These are phyloP conservation scores for Hoplostethus mediterraneus DNA, from an alignment of 2,797 vertebrate species.

Conservation along the genomic window DNA sequence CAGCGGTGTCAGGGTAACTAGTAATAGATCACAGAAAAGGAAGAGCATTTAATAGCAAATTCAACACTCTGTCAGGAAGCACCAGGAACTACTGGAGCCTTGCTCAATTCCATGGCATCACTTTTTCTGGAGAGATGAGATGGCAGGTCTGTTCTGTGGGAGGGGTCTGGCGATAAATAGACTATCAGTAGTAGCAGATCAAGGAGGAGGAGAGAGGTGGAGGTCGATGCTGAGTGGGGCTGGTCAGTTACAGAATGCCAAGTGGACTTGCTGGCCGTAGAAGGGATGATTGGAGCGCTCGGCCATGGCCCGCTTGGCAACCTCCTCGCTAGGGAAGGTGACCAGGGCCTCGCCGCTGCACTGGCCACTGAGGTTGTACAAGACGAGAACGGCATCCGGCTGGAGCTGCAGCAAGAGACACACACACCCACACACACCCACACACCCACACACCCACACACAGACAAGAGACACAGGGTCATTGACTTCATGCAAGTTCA, in stretches of 20 bases:
- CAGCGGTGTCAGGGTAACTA: slow-evolving; percentile 11
- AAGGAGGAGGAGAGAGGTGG: slow-evolving; percentile 8
- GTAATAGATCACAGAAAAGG: not conserved
- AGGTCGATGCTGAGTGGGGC: not conserved
- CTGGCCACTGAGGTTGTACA: slow-evolving; percentile 92
- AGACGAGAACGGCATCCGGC: slow-evolving; percentile 88
- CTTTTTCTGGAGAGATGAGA: not conserved
- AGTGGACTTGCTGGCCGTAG: slow-evolving; percentile 85
- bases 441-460: not conserved
- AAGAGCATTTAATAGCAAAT: not conserved
- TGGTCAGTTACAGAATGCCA: slow-evolving; percentile 83
- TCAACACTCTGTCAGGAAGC: slow-evolving; percentile 11
- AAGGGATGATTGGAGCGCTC: slow-evolving; percentile 86
- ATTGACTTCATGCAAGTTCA: slow-evolving; percentile 10
- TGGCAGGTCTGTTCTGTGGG: not conserved
- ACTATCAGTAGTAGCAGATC: slow-evolving; percentile 19
- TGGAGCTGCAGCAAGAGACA: slow-evolving; percentile 83
- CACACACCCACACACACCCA: not conserved
- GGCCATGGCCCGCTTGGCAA: slow-evolving; percentile 84
- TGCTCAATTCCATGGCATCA: not conserved
- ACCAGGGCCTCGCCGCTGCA: slow-evolving; percentile 91
- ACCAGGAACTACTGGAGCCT: slow-evolving; percentile 8
- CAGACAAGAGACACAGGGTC: not conserved
- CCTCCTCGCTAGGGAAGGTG: slow-evolving; percentile 89
- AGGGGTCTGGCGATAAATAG: no score